Conservation (phyloP, 2,113 vertebrate genomes). For the Mobula birostris region DNA sequence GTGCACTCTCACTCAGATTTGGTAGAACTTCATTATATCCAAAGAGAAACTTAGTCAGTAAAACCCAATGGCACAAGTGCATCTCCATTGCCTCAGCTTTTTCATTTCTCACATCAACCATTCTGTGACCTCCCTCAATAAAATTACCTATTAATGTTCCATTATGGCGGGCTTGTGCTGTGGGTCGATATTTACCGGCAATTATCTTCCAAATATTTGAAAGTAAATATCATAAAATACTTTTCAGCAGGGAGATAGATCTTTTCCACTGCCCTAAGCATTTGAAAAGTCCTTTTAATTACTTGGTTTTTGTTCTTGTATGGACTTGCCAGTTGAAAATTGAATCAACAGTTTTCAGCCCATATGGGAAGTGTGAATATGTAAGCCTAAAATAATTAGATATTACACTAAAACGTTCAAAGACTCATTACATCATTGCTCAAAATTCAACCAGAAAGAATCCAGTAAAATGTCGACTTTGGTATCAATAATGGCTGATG, state of each 20-base stretch:
- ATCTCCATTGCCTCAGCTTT: not conserved
- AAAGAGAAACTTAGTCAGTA: not conserved
- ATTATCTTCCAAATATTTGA: not conserved
- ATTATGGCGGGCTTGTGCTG: not conserved
- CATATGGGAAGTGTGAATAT: conserved; percentile 22
- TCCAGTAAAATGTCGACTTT: not conserved
- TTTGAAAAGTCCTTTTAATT: not conserved
- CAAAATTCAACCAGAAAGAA: not conserved
- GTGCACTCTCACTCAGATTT: not conserved
- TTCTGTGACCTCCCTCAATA: not conserved
- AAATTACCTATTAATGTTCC: not conserved
- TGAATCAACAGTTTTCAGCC: not conserved
- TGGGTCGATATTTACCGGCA: not conserved
- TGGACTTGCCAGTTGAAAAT: not conserved
- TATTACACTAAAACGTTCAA: not conserved
- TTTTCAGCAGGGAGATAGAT: not conserved
- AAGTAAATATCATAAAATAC: not conserved
- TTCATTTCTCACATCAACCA: not conserved
- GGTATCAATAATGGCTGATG: not conserved
- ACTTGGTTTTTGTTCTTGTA: not conserved
- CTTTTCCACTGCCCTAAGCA: not conserved
- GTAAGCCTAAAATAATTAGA: not conserved
- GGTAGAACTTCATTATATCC: not conserved
- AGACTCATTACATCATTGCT: not conserved
- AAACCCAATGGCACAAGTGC: not conserved